Evolutionary conservation across 1,140 invertebrate species (phyloP).

Genomic region (Dinothrombium tinctorium): DNA sequence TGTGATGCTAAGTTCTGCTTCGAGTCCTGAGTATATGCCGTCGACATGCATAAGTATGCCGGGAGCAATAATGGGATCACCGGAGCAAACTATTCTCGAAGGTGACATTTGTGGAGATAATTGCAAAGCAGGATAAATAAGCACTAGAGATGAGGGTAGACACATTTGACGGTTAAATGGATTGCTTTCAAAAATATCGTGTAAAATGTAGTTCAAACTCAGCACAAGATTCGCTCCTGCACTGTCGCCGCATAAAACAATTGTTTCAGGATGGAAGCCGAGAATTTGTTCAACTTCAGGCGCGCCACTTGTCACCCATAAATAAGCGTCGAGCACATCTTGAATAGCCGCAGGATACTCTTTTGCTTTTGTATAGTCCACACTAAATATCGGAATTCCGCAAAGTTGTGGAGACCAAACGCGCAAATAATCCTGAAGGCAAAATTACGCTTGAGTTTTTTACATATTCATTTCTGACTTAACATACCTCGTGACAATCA

Average conservation of each 20-base stretch:
- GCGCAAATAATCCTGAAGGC: neutral
- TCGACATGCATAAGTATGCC: neutral
- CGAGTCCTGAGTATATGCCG: neutral
- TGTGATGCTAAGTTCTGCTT: neutral
- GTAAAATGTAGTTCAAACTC: neutral
- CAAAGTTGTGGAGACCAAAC: neutral
- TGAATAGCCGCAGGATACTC: slow-evolving; percentile 53
- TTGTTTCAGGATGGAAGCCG: slow-evolving; percentile 13
- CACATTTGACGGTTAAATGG: neutral
- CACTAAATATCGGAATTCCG: slow-evolving; percentile 50
- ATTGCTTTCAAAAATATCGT: neutral
- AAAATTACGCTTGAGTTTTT: neutral
- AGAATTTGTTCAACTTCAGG: slow-evolving; percentile 22
- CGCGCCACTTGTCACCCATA: slow-evolving; percentile 41
- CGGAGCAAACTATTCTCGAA: neutral
- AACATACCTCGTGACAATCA: neutral
- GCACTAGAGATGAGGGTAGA: neutral
- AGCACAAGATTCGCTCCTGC: slow-evolving; percentile 71
- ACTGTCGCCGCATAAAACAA: slow-evolving; percentile 44
- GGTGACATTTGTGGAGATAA: neutral
- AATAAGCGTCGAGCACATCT: slow-evolving; percentile 81
- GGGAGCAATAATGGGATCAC: neutral
- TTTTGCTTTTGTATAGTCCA: slow-evolving; percentile 68
- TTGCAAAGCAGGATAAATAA: neutral
- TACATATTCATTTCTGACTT: too few species aligned